Base-by-base conservation (phyloP, 2,888 invertebrate genomes). In the Chelonus formosanus region DNA sequence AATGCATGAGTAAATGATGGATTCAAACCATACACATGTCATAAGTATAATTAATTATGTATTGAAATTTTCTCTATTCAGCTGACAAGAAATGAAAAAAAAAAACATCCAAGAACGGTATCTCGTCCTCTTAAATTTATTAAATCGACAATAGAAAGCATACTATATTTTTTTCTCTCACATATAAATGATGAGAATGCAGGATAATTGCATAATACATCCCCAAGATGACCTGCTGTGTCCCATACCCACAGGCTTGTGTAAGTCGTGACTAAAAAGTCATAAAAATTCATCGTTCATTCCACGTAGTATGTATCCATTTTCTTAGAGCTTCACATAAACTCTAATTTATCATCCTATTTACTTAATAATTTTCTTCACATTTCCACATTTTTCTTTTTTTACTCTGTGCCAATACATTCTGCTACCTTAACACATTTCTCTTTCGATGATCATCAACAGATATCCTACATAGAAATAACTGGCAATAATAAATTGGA, bases 151-250 rank as follows among this genome's bases (percentile, higher is more conserved):
- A 57, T 57, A 57, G 47, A 47, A 35, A 34, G 10, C 10, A 35
- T 40, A 58, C 32, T 35, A 47, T 58, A 35, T 58, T 58, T 48
- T 57, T 48, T 48, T 44, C 40, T 58, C 58, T 35, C 58, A 58
- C 58, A 58, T 58, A 58, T 6, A 48, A 47, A 47, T 34, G 44
- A 58, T 58, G 58, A n/a, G 58, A 58, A 58, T 58, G 7, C 58
- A 45, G 44, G 47, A 48, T 58, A 58, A 58, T 58, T 58, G 34
- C 47, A 58, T 58, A 58, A 58, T 58, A 34, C 35, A 58, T 35
- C 34, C 10, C 44, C 34, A 5, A 10, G 47, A 58, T 47, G 58
- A 58, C 58, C 58, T 35, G 58, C 34, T 44, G 48, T 20, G 20
- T 44, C 10, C 45, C 34, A n/a, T 20, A 35, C 10, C 31, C 34